Evolutionary conservation across 2,888 invertebrate genomes (phyloP), one percentile per base, ranked within the genome.

Genomic region (Tetragnatha montana): DNA sequence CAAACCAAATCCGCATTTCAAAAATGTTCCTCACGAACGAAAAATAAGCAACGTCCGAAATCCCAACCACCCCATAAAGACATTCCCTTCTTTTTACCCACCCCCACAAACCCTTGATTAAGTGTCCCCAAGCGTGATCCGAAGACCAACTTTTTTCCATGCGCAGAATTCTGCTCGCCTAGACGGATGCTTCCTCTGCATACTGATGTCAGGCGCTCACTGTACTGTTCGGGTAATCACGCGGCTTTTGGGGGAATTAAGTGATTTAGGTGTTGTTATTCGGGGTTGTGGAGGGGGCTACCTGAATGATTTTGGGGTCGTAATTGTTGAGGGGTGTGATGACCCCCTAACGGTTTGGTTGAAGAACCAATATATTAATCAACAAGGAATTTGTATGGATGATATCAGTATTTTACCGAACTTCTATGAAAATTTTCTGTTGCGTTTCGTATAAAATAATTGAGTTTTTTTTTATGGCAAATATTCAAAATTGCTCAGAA

Each of bases 101-200:
- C 10, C 47, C n/a, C 80, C 50, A 69, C 50, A 85, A 79, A 35
- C 81, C 50, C 68, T 50, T 87, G 87, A 87, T 87, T 87, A 81
- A 87, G 87, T 49, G 17, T n/a, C 76, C 1, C 12, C 35, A 81
- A 60, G 75, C 87, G 87, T 87, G 81, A 47, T 70, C 7, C 50
- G 81, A 51, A 84, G 17, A 35, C 69, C 21, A 84, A 84, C 21
- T 22, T 17, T 21, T 35, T 60, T 14, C n/a, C 12, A 69, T 60
- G 60, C 17, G 69, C 69, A 71, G 73, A 49, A n/a, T 75, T 75
- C 47, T n/a, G 35, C 35, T 35, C 21, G 14, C 78, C 17, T 60
- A 22, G 60, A 75, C 79, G 78, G 85, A 71, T 85, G 85, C 78
- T n/a, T 35, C 50, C 50, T 85, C 78, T 85, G 85, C 78, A 85